phyloP scores from a whole-genome alignment of 2,888 invertebrate genomes.

The Epinotia demarniana region DNA sequence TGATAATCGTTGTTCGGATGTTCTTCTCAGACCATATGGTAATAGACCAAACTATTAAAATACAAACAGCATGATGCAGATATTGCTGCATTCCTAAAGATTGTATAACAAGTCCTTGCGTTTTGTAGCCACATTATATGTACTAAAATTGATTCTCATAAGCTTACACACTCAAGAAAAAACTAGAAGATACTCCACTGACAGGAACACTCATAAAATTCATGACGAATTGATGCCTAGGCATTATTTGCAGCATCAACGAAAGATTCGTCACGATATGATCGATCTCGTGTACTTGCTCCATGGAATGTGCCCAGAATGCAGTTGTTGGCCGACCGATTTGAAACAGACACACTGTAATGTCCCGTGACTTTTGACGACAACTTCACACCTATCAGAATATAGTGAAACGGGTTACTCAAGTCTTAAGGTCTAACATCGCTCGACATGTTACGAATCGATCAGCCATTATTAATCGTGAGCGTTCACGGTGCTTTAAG shows the following conservation, averaged over 20 bases:
- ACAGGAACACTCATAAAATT: background rate
- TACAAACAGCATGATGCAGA: background rate
- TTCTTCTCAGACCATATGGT: background rate
- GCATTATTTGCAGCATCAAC: background rate
- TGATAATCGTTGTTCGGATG: background rate
- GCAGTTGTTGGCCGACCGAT: slow-evolving; percentile 1
- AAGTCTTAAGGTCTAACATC: too few relatives aligned
- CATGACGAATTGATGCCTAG: background rate
- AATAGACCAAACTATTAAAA: background rate
- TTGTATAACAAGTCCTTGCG: too few relatives aligned
- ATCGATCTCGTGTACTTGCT: background rate
- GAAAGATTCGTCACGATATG: background rate
- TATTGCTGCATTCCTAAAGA: too few relatives aligned
- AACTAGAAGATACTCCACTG: background rate
- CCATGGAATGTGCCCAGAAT: slow-evolving; percentile 2
- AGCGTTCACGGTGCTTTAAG: too few relatives aligned
- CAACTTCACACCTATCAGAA: too few relatives aligned
- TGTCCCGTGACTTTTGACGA: background rate
- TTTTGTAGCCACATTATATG: too few relatives aligned
- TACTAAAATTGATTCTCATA: too few relatives aligned
- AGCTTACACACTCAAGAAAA: too few relatives aligned
- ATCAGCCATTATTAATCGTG: too few relatives aligned
- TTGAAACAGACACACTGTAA: slow-evolving; percentile 1
- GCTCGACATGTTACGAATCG: too few relatives aligned
- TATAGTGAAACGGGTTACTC: too few relatives aligned